Base-by-base conservation (phyloP, 2,113 vertebrate genomes). In the Megatriorchis doriae region DNA sequence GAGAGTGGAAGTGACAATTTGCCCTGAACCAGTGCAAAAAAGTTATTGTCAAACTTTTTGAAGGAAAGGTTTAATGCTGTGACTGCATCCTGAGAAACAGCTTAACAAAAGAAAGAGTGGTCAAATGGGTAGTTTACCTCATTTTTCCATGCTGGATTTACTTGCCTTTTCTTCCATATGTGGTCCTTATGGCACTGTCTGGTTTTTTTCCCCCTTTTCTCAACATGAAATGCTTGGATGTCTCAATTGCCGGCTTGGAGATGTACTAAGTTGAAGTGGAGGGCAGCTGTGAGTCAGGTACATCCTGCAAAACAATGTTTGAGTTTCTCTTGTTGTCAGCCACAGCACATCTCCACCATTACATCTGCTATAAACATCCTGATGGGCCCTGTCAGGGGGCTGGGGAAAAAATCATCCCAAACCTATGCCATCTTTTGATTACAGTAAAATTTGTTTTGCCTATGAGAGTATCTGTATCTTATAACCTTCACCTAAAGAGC, bases 191-290 rank as follows among this genome's bases (percentile, higher is more conserved):
- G 42, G 79, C 52, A 66, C 82, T 90, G 65, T 87, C 73, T 75
- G 34, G 7, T 19, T 10, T 36, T 43, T 36, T 67, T 11, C 32
- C 34, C 32, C 56, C 62, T 93, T 95, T 86, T 53, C 75, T 96
- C 88, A 88, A 59, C 2, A 21, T n/a, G 10, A 94, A 93, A 94
- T 87, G n/a, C 61, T 95, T 59, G 29, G 48, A 73, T 34, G 34
- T 85, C 45, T 55, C 97, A 97, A 97, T 94, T 97, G 88, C 86
- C 92, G 85, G 88, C 94, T 95, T 92, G 85, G 66, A 77, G 93
- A 80, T n/a, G 29, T 21, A 3, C 38, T 84, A 65, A 87, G 52
- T 17, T 62, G 68, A 73, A 80, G 71, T 45, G 48, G 81, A 67
- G 4, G 93, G 82, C 97, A 98, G 94, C 96, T 98, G 97, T 16